phyloP scores from a whole-genome alignment of 1,140 invertebrate species.

The Thaumatotibia leucotreta region DNA sequence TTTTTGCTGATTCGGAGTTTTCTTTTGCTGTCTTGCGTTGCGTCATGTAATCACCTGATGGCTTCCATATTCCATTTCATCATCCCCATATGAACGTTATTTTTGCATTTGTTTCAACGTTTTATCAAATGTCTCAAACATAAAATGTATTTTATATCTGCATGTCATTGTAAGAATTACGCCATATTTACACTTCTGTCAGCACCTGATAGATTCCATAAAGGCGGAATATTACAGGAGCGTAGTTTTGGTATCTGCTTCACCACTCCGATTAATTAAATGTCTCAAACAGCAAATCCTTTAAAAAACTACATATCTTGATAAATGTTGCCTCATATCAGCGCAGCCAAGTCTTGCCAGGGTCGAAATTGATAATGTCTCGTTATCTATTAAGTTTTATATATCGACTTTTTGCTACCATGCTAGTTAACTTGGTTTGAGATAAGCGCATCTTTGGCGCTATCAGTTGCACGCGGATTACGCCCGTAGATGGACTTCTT shows the following conservation, averaged over 20 bases:
- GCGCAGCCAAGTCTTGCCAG: conserved; percentile 11
- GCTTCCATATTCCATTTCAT: too few species aligned
- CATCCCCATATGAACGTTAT: too few species aligned
- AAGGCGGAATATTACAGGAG: not conserved
- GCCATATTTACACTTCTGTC: not conserved
- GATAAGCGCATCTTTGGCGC: conserved; percentile 64
- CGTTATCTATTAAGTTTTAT: conserved; percentile 51
- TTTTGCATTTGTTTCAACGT: too few species aligned
- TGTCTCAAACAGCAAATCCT: not conserved
- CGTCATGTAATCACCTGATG: too few species aligned
- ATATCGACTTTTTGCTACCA: conserved; percentile 68
- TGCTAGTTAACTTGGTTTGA: conserved; percentile 43
- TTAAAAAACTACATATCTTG: not conserved
- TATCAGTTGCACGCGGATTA: conserved; percentile 69
- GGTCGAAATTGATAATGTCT: conserved; percentile 26
- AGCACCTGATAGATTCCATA: not conserved
- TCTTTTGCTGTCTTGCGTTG: too few species aligned
- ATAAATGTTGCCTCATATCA: conserved; percentile 12
- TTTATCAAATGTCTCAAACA: too few species aligned
- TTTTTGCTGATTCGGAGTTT: too few species aligned
- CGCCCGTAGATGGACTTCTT: conserved; percentile 62
- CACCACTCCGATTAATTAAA: not conserved
- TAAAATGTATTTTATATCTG: too few species aligned
- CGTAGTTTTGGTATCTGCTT: not conserved
- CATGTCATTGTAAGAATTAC: too few species aligned